A percentile compares a stretch with the other conserved stretches of the same genome.
phyloP scores from a whole-genome alignment of 2,888 invertebrate species.

The Synergus itoensis region DNA sequence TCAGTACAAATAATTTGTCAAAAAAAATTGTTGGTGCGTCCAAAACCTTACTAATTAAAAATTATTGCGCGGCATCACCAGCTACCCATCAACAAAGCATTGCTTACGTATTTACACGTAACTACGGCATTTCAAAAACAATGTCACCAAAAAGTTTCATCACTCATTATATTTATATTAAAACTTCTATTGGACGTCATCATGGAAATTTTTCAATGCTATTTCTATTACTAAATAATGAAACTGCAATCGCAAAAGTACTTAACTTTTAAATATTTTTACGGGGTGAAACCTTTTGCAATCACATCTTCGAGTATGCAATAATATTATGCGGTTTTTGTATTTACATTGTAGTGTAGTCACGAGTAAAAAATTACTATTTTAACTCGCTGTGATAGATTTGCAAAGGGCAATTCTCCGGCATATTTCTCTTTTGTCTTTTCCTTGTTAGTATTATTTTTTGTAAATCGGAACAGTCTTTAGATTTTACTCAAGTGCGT shows the following conservation, averaged over 20 bases:
- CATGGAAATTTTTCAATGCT: neutral
- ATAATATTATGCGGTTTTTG: conserved; percentile 10
- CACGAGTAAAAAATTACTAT: neutral
- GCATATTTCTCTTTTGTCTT: conserved; percentile 18
- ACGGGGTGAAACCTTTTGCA: conserved; percentile 5
- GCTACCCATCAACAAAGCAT: conserved; percentile 20
- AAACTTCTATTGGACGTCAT: neutral
- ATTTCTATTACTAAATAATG: too few species aligned
- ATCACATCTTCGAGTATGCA: neutral
- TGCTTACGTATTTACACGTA: conserved; percentile 24
- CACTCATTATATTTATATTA: neutral
- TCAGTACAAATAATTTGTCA: neutral
- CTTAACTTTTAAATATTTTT: neutral
- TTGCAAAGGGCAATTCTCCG: conserved; percentile 34
- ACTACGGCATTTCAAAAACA: conserved; percentile 17
- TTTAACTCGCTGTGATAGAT: conserved; percentile 7
- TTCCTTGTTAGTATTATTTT: neutral
- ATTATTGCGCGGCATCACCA: conserved; percentile 26
- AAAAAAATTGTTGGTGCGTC: neutral
- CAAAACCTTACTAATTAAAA: conserved; percentile 9
- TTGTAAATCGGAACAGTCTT: conserved; percentile 18
- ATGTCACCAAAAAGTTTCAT: conserved; percentile 21
- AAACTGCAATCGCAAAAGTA: neutral
- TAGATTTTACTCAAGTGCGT: neutral
- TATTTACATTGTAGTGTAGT: conserved; percentile 24